Evolutionary conservation across 2,797 vertebrate genomes (phyloP), one percentile per base, ranked within the genome.

Genomic region (Brotula barbata): DNA sequence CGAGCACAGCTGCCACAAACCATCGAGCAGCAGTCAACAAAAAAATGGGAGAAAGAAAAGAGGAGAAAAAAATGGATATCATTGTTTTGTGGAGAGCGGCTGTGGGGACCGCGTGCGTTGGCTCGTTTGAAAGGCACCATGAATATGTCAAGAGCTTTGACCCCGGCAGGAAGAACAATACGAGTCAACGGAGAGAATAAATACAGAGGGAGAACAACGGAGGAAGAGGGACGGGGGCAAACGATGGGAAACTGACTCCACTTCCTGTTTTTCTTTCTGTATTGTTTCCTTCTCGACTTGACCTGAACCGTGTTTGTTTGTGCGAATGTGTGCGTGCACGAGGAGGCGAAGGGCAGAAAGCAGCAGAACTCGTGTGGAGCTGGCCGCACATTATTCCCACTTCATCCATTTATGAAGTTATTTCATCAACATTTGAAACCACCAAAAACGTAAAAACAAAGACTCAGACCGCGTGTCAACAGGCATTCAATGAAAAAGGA

Each of bases 251-350:
- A 90, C 77, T 63, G 77, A 85, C 66, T 77, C 43, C 31, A 62
- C 77, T 86, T 92, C 90, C 90, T 90, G 88, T 87, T 90, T 88
- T 89, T 86, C 80, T 76, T 86, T 80, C 63, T 45, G 68, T 90
- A 89, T 91, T 86, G 80, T 91, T 91, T 90, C 87, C 90, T 90
- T 88, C 81, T 81, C 60, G 44, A 73, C 58, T 57, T 64, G 78
- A 80, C 65, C 72, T 20, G 65, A 23, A 58, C 53, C 39, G 3
- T 10, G 39, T 57, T 45, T 5, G 58, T 13, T 13, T 51, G 49
- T 34, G 49, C 31, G 68, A 31, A 39, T 79, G 75, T 62, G 69
- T 39, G 50, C 20, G 54, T 39, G 22, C 14, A 40, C 0, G 6
- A 11, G 36, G 61, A 65, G 33, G 16, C 48, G n/a, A n/a, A n/a